Evolutionary conservation across 2,113 vertebrate genomes (phyloP).

Genomic region (Sterrhoptilus dennistouni): DNA sequence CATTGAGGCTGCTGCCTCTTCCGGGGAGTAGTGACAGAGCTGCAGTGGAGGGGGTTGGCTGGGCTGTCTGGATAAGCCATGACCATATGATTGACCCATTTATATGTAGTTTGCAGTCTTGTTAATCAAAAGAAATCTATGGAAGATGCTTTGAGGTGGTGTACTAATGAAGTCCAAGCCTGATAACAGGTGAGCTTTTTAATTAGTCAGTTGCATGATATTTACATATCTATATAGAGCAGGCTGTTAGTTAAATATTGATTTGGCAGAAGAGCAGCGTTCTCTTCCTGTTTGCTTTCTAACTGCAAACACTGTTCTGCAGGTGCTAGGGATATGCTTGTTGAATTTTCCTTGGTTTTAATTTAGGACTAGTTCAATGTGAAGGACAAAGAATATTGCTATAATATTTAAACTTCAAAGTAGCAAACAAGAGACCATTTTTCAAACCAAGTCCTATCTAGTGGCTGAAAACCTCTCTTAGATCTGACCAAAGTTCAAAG

Average conservation of each 20-base stretch:
- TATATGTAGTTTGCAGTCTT: neutral
- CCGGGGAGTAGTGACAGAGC: neutral
- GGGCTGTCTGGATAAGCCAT: neutral
- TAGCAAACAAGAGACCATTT: neutral
- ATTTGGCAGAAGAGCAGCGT: neutral
- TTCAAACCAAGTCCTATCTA: neutral
- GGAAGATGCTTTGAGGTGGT: neutral
- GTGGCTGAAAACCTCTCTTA: neutral
- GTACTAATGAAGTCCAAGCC: neutral
- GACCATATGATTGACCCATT: neutral
- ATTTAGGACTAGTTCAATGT: neutral
- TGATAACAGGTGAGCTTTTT: neutral
- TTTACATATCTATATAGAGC: neutral
- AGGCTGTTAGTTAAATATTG: constrained; percentile 41
- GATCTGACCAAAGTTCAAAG: neutral
- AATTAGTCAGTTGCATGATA: neutral
- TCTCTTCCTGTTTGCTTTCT: neutral
- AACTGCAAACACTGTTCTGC: neutral
- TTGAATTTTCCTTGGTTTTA: neutral
- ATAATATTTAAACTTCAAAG: neutral
- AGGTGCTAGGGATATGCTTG: neutral
- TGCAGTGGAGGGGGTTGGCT: neutral
- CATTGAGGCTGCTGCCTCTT: neutral
- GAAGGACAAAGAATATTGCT: neutral
- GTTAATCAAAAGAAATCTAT: neutral